phyloP scores from a whole-genome alignment of 2,113 vertebrate genomes.

The Gorilla gorilla region DNA sequence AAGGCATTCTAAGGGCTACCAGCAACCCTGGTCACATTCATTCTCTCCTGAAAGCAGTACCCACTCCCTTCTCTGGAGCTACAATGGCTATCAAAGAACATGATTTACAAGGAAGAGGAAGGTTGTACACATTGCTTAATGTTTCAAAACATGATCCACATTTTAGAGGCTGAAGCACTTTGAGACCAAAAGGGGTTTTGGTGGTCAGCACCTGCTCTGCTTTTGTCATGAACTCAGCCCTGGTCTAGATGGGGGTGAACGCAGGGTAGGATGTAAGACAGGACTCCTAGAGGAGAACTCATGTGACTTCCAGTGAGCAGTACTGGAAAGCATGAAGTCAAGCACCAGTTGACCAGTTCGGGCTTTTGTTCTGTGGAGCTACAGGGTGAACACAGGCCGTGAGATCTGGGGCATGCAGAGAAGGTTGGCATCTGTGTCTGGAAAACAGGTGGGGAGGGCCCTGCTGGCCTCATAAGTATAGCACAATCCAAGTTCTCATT shows the following conservation, averaged over 20 bases:
- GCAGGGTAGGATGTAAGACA: no score
- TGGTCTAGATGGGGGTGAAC: not conserved
- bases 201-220: no score
- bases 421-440: not conserved
- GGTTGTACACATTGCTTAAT: not conserved
- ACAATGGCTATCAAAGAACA: not conserved
- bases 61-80: not conserved
- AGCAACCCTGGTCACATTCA: not conserved
- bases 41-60: not conserved
- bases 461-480: accelerated
- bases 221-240: not conserved
- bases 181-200: not conserved
- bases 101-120: accelerated
- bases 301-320: not conserved
- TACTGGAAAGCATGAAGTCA: accelerated
- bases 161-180: not conserved
- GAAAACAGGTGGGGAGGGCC: no score
- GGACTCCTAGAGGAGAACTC: not conserved
- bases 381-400: accelerated
- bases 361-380: not conserved
- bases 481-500: not conserved
- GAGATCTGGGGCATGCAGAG: no score
- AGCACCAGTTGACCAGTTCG: not conserved
- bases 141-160: not conserved
- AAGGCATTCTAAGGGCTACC: not conserved